Percentiles rank a stretch among this genome's conserved stretches.
phyloP scores from a whole-genome alignment of 2,888 invertebrate species.

The Amphipyra tragopoginis region DNA sequence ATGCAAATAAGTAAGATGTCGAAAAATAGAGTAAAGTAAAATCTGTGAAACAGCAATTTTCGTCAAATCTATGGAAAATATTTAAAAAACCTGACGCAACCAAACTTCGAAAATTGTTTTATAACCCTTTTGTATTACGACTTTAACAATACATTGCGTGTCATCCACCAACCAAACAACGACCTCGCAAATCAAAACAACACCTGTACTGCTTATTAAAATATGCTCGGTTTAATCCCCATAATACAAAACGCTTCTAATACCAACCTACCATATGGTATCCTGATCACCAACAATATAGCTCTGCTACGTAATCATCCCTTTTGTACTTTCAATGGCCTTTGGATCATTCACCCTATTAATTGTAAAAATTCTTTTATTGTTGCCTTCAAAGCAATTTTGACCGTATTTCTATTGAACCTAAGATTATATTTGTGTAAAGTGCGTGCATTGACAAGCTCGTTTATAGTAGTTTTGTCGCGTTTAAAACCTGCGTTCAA shows the following conservation, averaged over 20 bases:
- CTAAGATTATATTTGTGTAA: slow-evolving; percentile 50
- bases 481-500: slow-evolving; percentile 74
- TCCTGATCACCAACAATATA: slow-evolving; percentile 76
- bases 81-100: neutral
- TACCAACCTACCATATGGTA: slow-evolving; percentile 84
- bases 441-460: slow-evolving; percentile 67
- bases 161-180: slow-evolving; percentile 44
- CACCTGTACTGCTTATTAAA: slow-evolving; percentile 82
- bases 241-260: slow-evolving; percentile 74
- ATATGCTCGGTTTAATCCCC: slow-evolving; percentile 82
- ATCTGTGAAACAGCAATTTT: no score
- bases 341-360: slow-evolving; percentile 86
- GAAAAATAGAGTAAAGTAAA: no score
- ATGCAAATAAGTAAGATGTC: no score
- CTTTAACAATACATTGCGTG: slow-evolving; percentile 21
- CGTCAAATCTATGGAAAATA: no score
- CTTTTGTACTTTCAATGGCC: slow-evolving; percentile 80
- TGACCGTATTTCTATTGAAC: slow-evolving; percentile 50
- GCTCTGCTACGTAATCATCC: slow-evolving; percentile 81
- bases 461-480: slow-evolving; percentile 76
- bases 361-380: slow-evolving; percentile 79
- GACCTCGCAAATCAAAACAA: slow-evolving; percentile 64
- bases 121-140: slow-evolving; percentile 6
- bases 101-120: neutral
- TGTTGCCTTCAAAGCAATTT: slow-evolving; percentile 37